Evolutionary conservation across 2,113 vertebrate species (phyloP), one percentile per base, ranked within the genome.

Genomic region (Strigops habroptila): DNA sequence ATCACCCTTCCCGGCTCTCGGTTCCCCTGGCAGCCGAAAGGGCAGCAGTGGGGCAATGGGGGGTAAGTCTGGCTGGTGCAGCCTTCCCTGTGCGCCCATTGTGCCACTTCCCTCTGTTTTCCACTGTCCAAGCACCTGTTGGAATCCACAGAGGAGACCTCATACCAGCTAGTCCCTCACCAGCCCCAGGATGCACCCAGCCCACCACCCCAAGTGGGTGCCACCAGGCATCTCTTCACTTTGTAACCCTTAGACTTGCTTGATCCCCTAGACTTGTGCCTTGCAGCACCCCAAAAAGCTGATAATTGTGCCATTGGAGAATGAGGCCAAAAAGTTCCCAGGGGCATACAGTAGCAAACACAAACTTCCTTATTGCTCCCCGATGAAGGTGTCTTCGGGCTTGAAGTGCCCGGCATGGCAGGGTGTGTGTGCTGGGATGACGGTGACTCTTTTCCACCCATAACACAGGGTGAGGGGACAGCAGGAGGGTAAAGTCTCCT

Each of bases 1-100:
- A 0, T 27, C 3, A 22, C 44, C 23, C 51, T 82, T 35, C 0
- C 12, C 0, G 0, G 46, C 12, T 85, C 7, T 46, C 3, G 1
- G 74, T 51, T 76, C 17, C 24, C 49, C 33, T 48, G 53, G 49
- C 60, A 81, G n/a, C 41, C 0, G 4, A 64, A 73, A 80, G 51
- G 28, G n/a, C 80, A 70, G 53, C 65, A 41, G 25, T 1, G 31
- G 74, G 27, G 7, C 21, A 14, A 19, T 2, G 6, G 31, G 17
- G 33, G n/a, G 11, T 53, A 22, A 90, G 17, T 24, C 5, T 28
- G 74, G 10, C 46, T 46, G 65, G n/a, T 35, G 77, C 63, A 65
- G 59, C 35, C 35, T 49, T 24, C 23, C 30, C 16, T 0, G 25
- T 28, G 69, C 39, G 65, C 69, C 52, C 5, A 0, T 43, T 30